Conservation (phyloP, 2,113 vertebrate genomes). For the Peromyscus leucopus region DNA sequence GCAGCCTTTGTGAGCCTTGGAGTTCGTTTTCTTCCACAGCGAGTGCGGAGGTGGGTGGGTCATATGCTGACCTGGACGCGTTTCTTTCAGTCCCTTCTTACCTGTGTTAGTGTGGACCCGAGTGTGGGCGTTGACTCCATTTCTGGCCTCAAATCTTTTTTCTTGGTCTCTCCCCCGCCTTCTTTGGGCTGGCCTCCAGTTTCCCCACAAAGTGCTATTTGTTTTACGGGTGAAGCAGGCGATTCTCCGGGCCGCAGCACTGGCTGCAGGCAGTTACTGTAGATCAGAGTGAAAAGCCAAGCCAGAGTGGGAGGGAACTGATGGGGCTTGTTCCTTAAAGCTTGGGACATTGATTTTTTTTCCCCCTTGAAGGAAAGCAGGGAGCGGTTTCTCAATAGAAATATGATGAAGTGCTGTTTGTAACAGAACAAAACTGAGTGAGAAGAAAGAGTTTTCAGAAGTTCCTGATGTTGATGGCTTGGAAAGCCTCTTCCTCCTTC, state of each 20-base stretch:
- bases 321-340: slow-evolving; percentile 63
- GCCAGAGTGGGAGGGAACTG: slow-evolving; percentile 70
- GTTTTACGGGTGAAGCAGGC: slow-evolving; percentile 80
- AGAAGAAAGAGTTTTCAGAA: slow-evolving; percentile 60
- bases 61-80: background rate
- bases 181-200: slow-evolving; percentile 77
- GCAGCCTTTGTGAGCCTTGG: background rate
- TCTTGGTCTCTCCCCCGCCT: slow-evolving; percentile 65
- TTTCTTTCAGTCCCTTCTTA: slow-evolving; percentile 51
- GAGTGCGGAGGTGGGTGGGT: background rate
- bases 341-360: slow-evolving; percentile 46
- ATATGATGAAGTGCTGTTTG: slow-evolving; percentile 62
- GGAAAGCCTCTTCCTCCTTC: background rate
- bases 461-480: slow-evolving; percentile 1
- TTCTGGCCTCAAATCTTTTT: slow-evolving; percentile 73
- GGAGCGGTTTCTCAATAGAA: slow-evolving; percentile 63
- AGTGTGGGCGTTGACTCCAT: slow-evolving; percentile 38
- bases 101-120: slow-evolving; percentile 47
- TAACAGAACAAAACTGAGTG: slow-evolving; percentile 27
- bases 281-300: slow-evolving; percentile 70
- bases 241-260: slow-evolving; percentile 75
- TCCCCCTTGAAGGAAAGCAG: slow-evolving; percentile 43
- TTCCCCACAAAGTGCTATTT: slow-evolving; percentile 82
- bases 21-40: background rate
- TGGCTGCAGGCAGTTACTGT: slow-evolving; percentile 78